Evolutionary conservation across 2,113 vertebrate species (phyloP).

Genomic region (Eidolon helvum): DNA sequence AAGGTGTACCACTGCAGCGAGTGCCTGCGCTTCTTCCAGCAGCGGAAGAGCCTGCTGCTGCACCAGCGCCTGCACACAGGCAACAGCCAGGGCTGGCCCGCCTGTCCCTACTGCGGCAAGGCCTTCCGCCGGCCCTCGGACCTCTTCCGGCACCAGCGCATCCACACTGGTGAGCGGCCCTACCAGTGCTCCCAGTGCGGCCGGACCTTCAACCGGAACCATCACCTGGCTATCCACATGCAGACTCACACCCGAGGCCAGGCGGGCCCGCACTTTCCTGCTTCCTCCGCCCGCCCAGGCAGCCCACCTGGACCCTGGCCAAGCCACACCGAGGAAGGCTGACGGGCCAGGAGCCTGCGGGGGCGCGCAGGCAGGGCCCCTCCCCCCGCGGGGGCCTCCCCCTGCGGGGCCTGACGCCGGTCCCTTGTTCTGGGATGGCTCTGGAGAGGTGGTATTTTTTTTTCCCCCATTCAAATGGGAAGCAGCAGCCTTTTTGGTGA

Average conservation of each 20-base stretch:
- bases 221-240: slow-evolving; percentile 94
- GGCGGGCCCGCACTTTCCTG: neutral
- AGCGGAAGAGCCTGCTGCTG: slow-evolving; percentile 92
- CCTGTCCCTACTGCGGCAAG: slow-evolving; percentile 85
- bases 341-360: neutral
- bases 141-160: slow-evolving; percentile 85
- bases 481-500: neutral
- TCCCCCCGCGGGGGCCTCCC: neutral
- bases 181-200: slow-evolving; percentile 94
- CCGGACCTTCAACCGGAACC: slow-evolving; percentile 92
- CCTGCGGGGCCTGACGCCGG: neutral
- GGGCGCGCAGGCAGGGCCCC: neutral
- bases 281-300: neutral
- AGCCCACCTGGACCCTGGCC: neutral
- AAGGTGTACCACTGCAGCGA: slow-evolving; percentile 91
- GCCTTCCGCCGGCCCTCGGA: slow-evolving; percentile 85
- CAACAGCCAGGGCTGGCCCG: slow-evolving; percentile 85
- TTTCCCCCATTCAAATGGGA: neutral
- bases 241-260: slow-evolving; percentile 89
- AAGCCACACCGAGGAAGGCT: slow-evolving; percentile 11
- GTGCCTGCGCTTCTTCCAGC: slow-evolving; percentile 92
- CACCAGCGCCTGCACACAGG: slow-evolving; percentile 90
- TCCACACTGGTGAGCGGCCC: slow-evolving; percentile 93
- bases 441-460: neutral
- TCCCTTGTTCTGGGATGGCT: neutral